A percentile compares a stretch with the other conserved stretches of the same genome.
phyloP scores from a whole-genome alignment of 1,140 invertebrate genomes.

The Cheumatopsyche charites region DNA sequence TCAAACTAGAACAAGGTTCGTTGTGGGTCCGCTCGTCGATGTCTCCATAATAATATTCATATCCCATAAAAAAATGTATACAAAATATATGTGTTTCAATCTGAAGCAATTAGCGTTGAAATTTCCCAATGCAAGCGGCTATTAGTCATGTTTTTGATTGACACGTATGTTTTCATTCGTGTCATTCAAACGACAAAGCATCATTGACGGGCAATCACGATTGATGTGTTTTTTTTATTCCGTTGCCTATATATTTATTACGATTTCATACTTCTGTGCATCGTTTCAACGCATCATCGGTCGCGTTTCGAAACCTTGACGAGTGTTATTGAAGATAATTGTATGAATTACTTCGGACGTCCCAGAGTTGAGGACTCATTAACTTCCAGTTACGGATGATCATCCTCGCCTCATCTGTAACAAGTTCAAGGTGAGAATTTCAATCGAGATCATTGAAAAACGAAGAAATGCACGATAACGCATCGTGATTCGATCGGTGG shows the following conservation, averaged over 20 bases:
- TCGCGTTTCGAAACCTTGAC: slow-evolving; percentile 36
- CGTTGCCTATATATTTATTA: slow-evolving; percentile 19
- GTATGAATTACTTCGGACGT: slow-evolving; percentile 31
- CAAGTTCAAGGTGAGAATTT: slow-evolving; percentile 34
- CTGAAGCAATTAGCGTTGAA: no score
- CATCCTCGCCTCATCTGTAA: slow-evolving; percentile 35
- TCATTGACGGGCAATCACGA: slow-evolving; percentile 27
- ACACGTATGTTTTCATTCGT: neutral
- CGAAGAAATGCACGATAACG: neutral
- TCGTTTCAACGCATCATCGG: no score
- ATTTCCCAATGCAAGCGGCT: neutral
- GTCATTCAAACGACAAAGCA: slow-evolving; percentile 33
- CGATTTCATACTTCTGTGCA: neutral
- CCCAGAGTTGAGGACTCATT: slow-evolving; percentile 33
- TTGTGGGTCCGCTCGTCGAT: neutral
- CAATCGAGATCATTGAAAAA: slow-evolving; percentile 9
- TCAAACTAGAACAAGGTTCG: slow-evolving; percentile 27
- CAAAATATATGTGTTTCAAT: no score
- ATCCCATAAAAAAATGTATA: neutral
- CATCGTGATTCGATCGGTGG: neutral
- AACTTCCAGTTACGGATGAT: slow-evolving; percentile 16
- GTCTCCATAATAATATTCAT: slow-evolving; percentile 1
- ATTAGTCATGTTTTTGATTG: neutral
- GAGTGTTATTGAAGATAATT: slow-evolving; percentile 42
- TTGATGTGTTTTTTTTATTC: slow-evolving; percentile 31